Evolutionary conservation across 2,113 vertebrate genomes (phyloP), one percentile per base, ranked within the genome.

Genomic region (Pollachius pollachius): DNA sequence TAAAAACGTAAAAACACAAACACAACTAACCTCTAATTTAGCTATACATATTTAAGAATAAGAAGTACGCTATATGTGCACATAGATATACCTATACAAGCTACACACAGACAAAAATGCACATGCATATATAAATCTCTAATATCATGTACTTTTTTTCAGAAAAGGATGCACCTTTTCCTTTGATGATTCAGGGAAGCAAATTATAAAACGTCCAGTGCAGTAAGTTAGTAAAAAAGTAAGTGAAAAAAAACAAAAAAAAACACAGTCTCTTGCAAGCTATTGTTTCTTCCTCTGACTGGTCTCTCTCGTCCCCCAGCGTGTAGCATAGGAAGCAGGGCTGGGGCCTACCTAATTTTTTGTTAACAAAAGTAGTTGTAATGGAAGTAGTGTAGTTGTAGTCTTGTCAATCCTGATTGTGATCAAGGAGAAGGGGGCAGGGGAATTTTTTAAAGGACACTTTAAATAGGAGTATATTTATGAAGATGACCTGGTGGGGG

Each of bases 101-200:
- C 78, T 84, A 79, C 78, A 86, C 82, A 84, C 86, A 84, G 62
- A 87, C 77, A 87, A 76, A 84, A 79, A 85, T 87, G 87, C 86
- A 87, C 87, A 85, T 92, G 89, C 90, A 91, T 69, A 91, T 90
- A 91, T 67, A 82, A 77, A 85, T 87, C 80, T 91, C 80, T 90
- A 90, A 88, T 84, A 85, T 90, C 81, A 81, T 81, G 87, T 84
- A 85, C 85, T 89, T 76, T 83, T 80, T 83, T 48, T 48, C 77
- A 82, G 86, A 89, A 87, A 80, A 88, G 88, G 88, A 83, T 57
- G 85, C 69, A 84, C 85, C 83, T 92, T 81, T 87, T 91, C 84
- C 86, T 52, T 74, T 65, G 83, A 87, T 84, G 81, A 92, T 91
- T 92, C 89, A 92, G 91, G 91, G 90, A 93, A 85, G 83, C 81